These are phyloP conservation scores for Equus przewalskii DNA, from an alignment of 2,113 vertebrate species.

Conservation along the genomic window DNA sequence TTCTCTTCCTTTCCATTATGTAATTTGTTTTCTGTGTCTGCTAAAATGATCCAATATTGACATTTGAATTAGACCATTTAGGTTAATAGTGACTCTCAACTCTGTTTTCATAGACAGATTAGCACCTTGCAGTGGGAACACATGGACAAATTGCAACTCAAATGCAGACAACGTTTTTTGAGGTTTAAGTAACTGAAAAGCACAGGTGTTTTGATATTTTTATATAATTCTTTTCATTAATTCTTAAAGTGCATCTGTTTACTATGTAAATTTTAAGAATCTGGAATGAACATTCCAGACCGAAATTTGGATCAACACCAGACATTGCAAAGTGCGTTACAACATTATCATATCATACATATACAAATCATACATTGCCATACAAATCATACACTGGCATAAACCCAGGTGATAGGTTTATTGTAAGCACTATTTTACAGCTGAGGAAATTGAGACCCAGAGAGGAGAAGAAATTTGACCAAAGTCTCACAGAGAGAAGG, in stretches of 20 bases:
- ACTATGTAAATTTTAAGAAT: not conserved
- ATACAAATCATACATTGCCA: no score
- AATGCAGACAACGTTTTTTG: not conserved
- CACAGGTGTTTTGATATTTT: conserved; percentile 1
- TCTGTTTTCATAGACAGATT: conserved; percentile 16
- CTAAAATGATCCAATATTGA: conserved; percentile 69
- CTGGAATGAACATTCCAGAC: not conserved
- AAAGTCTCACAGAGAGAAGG: not conserved
- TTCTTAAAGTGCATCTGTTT: not conserved
- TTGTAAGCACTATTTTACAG: not conserved
- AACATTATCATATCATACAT: no score
- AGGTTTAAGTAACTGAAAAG: not conserved
- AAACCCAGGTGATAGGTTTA: not conserved
- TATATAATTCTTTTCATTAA: conserved; percentile 24
- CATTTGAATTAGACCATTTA: not conserved
- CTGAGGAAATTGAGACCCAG: not conserved
- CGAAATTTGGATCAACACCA: not conserved
- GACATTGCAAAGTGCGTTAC: not conserved
- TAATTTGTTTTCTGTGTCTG: conserved; percentile 76
- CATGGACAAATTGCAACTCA: conserved; percentile 24
- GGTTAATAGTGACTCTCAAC: not conserved
- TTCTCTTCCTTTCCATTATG: conserved; percentile 65
- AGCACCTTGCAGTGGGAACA: not conserved
- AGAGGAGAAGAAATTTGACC: not conserved
- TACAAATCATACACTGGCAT: not conserved